Percentiles rank a stretch among this genome's conserved stretches.
These are phyloP conservation scores for Pteronotus mesoamericanus DNA, from an alignment of 2,797 vertebrate genomes.

Conservation along the genomic window DNA sequence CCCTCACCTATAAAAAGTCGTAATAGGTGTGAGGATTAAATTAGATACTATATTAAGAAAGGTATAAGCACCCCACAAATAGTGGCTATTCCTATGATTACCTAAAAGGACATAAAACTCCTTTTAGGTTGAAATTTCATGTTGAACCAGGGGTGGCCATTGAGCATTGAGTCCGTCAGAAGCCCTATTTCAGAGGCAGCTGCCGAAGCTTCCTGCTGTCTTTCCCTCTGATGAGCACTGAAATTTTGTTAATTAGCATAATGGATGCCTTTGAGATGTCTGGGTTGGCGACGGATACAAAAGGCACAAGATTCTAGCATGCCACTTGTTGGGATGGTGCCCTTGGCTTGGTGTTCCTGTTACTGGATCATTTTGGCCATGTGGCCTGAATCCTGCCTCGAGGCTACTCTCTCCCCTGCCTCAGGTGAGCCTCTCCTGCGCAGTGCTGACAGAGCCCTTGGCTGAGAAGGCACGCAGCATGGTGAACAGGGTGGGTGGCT, in stretches of 20 bases:
- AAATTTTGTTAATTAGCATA: not conserved
- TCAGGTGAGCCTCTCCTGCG: not conserved
- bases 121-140: not conserved
- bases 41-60: not conserved
- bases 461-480: not conserved
- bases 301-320: not conserved
- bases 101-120: not conserved
- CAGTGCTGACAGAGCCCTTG: not conserved
- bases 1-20: not conserved
- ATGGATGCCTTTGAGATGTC: not conserved
- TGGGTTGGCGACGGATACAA: not conserved
- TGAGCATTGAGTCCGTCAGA: not conserved
- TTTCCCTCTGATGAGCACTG: not conserved
- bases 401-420: not conserved
- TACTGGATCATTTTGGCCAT: not conserved
- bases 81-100: not conserved
- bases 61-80: not conserved
- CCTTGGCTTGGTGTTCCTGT: not conserved
- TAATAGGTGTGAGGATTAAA: not conserved
- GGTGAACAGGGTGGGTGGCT: accelerated
- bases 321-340: not conserved
- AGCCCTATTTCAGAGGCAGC: not conserved
- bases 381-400: not conserved
- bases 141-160: not conserved
- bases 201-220: too few species aligned